phyloP scores from a whole-genome alignment of 2,888 invertebrate species.

The Orchestes rusci region DNA sequence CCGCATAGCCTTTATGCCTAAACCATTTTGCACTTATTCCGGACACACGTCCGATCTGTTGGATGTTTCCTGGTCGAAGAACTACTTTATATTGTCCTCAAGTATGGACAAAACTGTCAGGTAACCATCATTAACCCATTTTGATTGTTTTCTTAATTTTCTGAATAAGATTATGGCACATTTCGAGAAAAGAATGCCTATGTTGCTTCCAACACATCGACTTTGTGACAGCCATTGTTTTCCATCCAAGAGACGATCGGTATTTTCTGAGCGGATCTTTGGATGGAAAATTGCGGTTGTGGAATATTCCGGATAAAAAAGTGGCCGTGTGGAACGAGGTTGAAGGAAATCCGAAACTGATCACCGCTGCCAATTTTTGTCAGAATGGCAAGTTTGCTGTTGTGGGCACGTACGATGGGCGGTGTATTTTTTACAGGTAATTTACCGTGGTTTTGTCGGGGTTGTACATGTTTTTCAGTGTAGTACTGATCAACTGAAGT shows the following conservation, averaged over 20 bases:
- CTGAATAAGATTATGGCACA: constrained; percentile 75
- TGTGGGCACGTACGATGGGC: constrained; percentile 96
- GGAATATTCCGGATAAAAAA: constrained; percentile 99
- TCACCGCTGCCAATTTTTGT: constrained; percentile 96
- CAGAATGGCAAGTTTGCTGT: constrained; percentile 97
- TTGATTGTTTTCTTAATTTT: no score
- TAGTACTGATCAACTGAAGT: constrained; percentile 95
- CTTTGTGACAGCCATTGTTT: constrained; percentile 97
- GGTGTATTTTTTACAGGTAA: constrained; percentile 88
- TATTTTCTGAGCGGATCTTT: constrained; percentile 95
- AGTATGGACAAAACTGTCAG: constrained; percentile 98
- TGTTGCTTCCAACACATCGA: constrained; percentile 99
- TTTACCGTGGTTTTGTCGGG: no score
- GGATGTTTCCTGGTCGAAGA: constrained; percentile 98
- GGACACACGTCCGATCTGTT: constrained; percentile 95
- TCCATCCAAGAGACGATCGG: constrained; percentile 87
- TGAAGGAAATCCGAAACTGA: constrained; percentile 87
- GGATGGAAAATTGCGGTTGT: constrained; percentile 95
- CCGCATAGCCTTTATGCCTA: constrained; percentile 71
- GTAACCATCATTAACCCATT: constrained; percentile 6
- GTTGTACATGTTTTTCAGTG: no score
- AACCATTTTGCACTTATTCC: constrained; percentile 86
- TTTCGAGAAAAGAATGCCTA: constrained; percentile 92
- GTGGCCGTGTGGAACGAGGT: constrained; percentile 96
- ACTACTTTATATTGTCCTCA: constrained; percentile 94